These are phyloP conservation scores for Laothoe populi DNA, from an alignment of 2,888 invertebrate species.

Conservation along the genomic window DNA sequence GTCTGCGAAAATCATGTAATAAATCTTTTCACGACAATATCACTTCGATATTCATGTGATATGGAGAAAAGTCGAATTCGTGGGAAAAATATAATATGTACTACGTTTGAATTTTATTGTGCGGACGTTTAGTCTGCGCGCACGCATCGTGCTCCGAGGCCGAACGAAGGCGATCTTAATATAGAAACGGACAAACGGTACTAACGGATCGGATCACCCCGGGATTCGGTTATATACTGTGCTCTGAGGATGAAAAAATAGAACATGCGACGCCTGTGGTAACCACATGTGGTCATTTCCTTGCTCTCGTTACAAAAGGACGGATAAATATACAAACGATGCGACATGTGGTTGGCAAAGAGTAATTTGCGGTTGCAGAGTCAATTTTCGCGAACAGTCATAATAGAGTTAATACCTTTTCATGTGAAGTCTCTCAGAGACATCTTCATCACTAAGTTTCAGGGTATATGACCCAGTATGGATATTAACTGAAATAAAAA, in stretches of 20 bases:
- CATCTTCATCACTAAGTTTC: not conserved
- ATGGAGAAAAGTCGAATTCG: constrained; percentile 65
- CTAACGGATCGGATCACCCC: constrained; percentile 65
- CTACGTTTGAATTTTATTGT: constrained; percentile 78
- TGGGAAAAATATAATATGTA: constrained; percentile 78
- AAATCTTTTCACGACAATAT: constrained; percentile 31
- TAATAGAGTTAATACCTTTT: not conserved
- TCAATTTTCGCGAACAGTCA: not conserved
- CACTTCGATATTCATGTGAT: constrained; percentile 50
- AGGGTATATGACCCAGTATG: no score
- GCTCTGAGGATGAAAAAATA: constrained; percentile 45
- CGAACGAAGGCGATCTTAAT: constrained; percentile 75
- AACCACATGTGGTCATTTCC: constrained; percentile 46
- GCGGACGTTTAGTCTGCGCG: constrained; percentile 67
- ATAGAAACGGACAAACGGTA: constrained; percentile 72
- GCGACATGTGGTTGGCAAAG: constrained; percentile 36
- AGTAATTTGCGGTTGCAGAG: not conserved
- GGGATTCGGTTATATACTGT: constrained; percentile 69
- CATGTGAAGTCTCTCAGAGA: not conserved
- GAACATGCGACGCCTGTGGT: constrained; percentile 46
- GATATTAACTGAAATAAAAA: no score
- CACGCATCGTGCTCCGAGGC: constrained; percentile 73
- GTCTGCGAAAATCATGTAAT: constrained; percentile 25
- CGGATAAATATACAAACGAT: constrained; percentile 33
- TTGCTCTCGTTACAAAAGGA: constrained; percentile 39